Base-by-base conservation (phyloP, 1,140 invertebrate genomes). In the Calosoma granatense region DNA sequence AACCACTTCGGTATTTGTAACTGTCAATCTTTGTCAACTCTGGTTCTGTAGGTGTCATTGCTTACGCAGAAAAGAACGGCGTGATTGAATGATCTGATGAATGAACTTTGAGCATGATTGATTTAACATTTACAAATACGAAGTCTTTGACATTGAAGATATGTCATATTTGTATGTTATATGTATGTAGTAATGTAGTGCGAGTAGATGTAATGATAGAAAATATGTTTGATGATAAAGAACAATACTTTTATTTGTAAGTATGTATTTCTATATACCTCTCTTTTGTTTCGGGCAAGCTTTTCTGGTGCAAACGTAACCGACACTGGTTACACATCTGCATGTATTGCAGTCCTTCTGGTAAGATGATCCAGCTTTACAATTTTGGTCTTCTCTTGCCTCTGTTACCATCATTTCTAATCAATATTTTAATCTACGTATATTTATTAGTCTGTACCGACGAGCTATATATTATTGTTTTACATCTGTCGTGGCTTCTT, bases 41-140 rank as follows among this genome's bases (percentile, higher is more conserved):
- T 47, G 41, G 41, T 47, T 47, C 41, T 6, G 41, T 47, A 47
- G 41, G 41, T 11, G 17, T 47, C 17, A 12, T 47, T 47, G 41
- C 6, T 47, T 47, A 47, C 15, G 17, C 41, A 17, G n/a, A 36
- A 36, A 36, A n/a, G 26, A 36, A 36, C 26, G n/a, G n/a, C n/a
- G 6, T 36, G n/a, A 36, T n/a, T 47, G 6, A 47, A 17, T 47
- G 41, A 47, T 11, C 9, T 47, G 41, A 47, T 11, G 9, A 12
- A 12, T 4, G 6, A 36, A n/a, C n/a, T 36, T 36, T 47, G 41
- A 47, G 4, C 4, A 47, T 47, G 41, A 47, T 4, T 47, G 41
- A 47, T 47, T 11, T 47, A 47, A 47, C 41, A 47, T 3, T 47
- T 47, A 47, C 41, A 47, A 47, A 47, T 47, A 47, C 41, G 41